Base-by-base conservation (phyloP, 2,888 invertebrate species). In the Stramonita haemastoma region DNA sequence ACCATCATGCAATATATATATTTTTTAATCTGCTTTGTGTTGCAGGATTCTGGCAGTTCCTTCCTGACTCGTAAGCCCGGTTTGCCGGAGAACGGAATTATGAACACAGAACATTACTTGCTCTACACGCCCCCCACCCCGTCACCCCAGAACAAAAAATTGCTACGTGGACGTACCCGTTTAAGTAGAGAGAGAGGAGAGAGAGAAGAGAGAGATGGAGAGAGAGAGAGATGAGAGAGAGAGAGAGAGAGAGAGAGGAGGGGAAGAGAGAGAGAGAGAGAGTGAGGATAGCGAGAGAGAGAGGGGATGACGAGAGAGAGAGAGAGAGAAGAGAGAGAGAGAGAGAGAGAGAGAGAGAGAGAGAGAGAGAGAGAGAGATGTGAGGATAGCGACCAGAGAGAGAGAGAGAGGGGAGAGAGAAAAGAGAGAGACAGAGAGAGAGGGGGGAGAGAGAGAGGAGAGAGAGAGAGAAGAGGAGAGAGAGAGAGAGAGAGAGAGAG, bases 241-340 rank as follows among this genome's bases (percentile, higher is more conserved):
- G 77, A 77, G 77, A 77, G 0, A 26, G 46, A 83, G 77, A 26
- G 46, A 77, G 87, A 73, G 34, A 86, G 26, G n/a, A n/a, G n/a
- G n/a, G n/a, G n/a, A n/a, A 17, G 17, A 87, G 34, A 34, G 70
- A 70, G 87, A 79, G 56, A 87, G 77, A 87, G 46, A 87, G 46
- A 87, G 46, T 0, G 34, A 79, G n/a, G n/a, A n/a, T n/a, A n/a
- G n/a, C n/a, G 77, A 79, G 56, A 77, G 57, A 26, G 0, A 84
- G 73, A 17, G 5, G 32, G 87, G 0, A 29, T 79, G 87, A 87
- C 8, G 2, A 8, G 46, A 8, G 46, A 77, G 77, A 86, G 60
- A 86, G 90, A 89, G 88, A 84, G 79, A 77, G 86, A 86, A 86
- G 77, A 77, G 77, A n/a, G 60, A 86, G 73, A 57, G 89, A 57